Conservation (phyloP, 2,113 vertebrate species). For the Argyrosomus japonicus region DNA sequence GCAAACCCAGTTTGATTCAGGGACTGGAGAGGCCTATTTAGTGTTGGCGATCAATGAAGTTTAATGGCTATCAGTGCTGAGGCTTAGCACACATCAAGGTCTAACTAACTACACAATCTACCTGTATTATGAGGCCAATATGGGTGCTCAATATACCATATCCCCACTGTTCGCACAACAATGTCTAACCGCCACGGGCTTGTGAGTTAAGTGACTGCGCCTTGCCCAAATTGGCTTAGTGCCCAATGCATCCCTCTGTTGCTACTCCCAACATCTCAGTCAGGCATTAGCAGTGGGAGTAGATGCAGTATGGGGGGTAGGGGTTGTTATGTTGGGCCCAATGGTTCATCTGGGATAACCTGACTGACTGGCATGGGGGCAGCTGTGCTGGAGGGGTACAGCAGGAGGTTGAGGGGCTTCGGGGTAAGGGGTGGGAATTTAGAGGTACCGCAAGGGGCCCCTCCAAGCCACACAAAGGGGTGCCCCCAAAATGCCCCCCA, state of each 20-base stretch:
- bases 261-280: slow-evolving; percentile 38
- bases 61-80: slow-evolving; percentile 57
- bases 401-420: slow-evolving; percentile 39
- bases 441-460: slow-evolving; percentile 72
- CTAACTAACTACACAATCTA: slow-evolving; percentile 56
- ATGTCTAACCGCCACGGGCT: slow-evolving; percentile 30
- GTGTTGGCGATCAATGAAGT: slow-evolving; percentile 62
- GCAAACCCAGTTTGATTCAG: slow-evolving; percentile 56
- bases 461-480: slow-evolving; percentile 77
- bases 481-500: slow-evolving; percentile 76
- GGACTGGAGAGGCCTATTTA: slow-evolving; percentile 45
- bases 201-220: slow-evolving; percentile 45
- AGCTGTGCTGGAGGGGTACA: slow-evolving; percentile 61
- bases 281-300: slow-evolving; percentile 32
- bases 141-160: slow-evolving; percentile 40
- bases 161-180: slow-evolving; percentile 40
- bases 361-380: slow-evolving; percentile 70
- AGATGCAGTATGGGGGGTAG: slow-evolving; percentile 19
- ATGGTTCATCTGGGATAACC: slow-evolving; percentile 57
- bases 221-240: slow-evolving; percentile 56
- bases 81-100: slow-evolving; percentile 56
- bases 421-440: slow-evolving; percentile 67
- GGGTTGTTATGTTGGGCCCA: slow-evolving; percentile 31
- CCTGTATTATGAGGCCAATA: slow-evolving; percentile 59
- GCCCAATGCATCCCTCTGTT: slow-evolving; percentile 49